Percentiles rank a stretch among this genome's conserved stretches.
phyloP scores from a whole-genome alignment of 1,140 invertebrate genomes.

The Sinonovacula constricta region DNA sequence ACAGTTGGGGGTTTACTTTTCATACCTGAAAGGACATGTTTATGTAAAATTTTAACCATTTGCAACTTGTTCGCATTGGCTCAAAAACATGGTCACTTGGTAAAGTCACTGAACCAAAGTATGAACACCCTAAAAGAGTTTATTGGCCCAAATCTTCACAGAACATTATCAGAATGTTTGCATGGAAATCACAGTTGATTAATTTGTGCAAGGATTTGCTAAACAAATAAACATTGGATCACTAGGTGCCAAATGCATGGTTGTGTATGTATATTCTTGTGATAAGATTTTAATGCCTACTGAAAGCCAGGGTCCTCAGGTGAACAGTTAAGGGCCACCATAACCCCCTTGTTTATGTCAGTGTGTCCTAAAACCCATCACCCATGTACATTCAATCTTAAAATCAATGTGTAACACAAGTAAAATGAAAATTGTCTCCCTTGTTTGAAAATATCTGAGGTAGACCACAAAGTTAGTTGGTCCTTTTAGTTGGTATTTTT shows the following conservation, averaged over 20 bases:
- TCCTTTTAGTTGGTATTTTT: too few species aligned
- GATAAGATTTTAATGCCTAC: too few species aligned
- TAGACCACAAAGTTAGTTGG: neutral
- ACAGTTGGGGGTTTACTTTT: too few species aligned
- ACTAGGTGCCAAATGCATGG: too few species aligned
- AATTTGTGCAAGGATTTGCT: too few species aligned
- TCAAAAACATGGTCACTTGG: neutral
- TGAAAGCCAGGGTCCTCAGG: too few species aligned
- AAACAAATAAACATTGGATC: too few species aligned
- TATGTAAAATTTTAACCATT: neutral
- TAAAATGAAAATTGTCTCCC: neutral
- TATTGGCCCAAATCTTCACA: neutral
- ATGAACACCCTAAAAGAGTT: neutral
- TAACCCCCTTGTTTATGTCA: neutral
- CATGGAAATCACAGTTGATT: neutral
- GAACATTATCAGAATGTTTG: neutral
- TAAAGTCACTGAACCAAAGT: neutral
- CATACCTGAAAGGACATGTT: too few species aligned
- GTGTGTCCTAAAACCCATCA: too few species aligned
- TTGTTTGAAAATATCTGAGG: neutral
- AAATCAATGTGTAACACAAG: too few species aligned
- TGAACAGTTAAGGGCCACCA: neutral
- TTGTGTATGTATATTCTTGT: too few species aligned
- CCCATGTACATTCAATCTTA: too few species aligned
- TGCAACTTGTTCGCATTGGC: neutral